Conservation (phyloP, 2,113 vertebrate genomes). For the Xiphophorus maculatus region DNA sequence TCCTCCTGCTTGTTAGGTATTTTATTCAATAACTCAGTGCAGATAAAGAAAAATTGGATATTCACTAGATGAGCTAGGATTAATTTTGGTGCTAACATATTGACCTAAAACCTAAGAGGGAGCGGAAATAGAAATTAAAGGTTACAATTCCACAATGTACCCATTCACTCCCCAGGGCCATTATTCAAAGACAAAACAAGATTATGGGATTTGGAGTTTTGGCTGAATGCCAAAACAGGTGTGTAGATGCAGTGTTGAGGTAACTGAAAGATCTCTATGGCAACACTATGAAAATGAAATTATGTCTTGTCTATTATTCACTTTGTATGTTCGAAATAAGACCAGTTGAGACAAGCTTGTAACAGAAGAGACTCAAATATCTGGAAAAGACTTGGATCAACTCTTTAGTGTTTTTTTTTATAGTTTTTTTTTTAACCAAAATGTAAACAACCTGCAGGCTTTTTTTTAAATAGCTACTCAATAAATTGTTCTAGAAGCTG, state of each 20-base stretch:
- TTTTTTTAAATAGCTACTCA: constrained; percentile 34
- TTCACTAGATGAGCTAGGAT: constrained; percentile 5
- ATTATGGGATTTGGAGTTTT: constrained; percentile 75
- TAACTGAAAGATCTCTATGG: constrained; percentile 56
- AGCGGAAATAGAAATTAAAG: constrained; percentile 44
- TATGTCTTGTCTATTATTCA: constrained; percentile 24
- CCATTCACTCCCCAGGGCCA: constrained; percentile 54
- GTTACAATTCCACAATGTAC: constrained; percentile 51
- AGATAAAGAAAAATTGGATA: constrained; percentile 49
- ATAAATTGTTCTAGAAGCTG: constrained; percentile 26
- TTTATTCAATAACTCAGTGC: constrained; percentile 33
- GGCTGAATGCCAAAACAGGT: constrained; percentile 71
- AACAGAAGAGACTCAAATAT: constrained; percentile 46
- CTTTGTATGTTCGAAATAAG: constrained; percentile 11
- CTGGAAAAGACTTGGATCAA: constrained; percentile 34
- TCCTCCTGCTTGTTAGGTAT: constrained; percentile 36
- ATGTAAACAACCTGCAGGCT: background rate
- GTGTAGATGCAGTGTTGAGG: constrained; percentile 56
- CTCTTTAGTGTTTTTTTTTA: constrained; percentile 15
- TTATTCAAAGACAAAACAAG: constrained; percentile 59
- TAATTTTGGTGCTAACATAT: constrained; percentile 30
- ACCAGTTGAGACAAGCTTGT: constrained; percentile 53
- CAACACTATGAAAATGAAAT: constrained; percentile 33
- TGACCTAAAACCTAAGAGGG: constrained; percentile 31
- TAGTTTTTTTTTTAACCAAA: constrained; percentile 6